Evolutionary conservation across 1,140 invertebrate genomes (phyloP).

Genomic region (Littorina saxatilis): DNA sequence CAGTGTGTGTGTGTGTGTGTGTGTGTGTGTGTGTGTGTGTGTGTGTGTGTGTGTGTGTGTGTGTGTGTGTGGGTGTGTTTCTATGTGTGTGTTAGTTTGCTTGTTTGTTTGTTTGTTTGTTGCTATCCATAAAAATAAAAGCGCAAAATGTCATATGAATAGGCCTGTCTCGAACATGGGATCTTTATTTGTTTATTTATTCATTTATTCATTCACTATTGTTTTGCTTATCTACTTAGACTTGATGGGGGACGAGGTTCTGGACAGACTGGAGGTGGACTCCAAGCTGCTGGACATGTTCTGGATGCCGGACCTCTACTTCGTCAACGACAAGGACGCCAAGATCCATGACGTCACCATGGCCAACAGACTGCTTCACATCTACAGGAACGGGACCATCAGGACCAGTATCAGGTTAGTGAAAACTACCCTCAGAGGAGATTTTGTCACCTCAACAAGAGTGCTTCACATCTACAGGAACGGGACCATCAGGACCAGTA

Average conservation of each 20-base stretch:
- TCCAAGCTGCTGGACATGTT: slow-evolving; percentile 87
- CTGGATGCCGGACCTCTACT: slow-evolving; percentile 84
- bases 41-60: too few species aligned
- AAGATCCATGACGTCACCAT: slow-evolving; percentile 73
- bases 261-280: slow-evolving; percentile 76
- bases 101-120: too few species aligned
- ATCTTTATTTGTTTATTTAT: background rate
- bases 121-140: too few species aligned
- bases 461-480: slow-evolving; percentile 81
- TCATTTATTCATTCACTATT: background rate
- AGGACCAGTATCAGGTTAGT: slow-evolving; percentile 76
- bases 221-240: background rate
- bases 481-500: slow-evolving; percentile 80
- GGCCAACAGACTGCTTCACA: slow-evolving; percentile 81
- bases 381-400: slow-evolving; percentile 80
- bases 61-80: too few species aligned
- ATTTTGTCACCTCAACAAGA: slow-evolving; percentile 64
- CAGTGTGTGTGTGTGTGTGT: too few species aligned
- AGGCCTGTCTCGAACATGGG: too few species aligned
- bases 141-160: too few species aligned
- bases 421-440: too few species aligned
- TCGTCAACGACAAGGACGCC: slow-evolving; percentile 82
- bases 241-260: background rate
- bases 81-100: too few species aligned
- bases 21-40: too few species aligned